Evolutionary conservation across 2,888 invertebrate genomes (phyloP).

Genomic region (Tridacna gigas): DNA sequence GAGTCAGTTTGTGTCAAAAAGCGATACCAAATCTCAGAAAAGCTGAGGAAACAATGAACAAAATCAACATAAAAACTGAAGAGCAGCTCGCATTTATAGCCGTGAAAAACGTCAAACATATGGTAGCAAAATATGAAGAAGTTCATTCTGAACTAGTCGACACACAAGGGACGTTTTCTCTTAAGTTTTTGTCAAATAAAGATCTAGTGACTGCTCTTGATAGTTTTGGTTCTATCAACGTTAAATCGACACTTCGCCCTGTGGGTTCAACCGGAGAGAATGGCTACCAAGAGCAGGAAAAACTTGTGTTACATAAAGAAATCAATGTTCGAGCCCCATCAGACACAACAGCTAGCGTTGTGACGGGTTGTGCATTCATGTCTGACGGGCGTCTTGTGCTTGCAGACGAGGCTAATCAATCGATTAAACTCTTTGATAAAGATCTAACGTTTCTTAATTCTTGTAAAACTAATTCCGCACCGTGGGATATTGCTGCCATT

Average conservation of each 20-base stretch:
- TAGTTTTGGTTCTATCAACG: constrained; percentile 56
- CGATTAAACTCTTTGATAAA: constrained; percentile 38
- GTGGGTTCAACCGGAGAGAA: constrained; percentile 14
- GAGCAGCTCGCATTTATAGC: constrained; percentile 48
- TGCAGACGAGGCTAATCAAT: constrained; percentile 52
- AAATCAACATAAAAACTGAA: constrained; percentile 25
- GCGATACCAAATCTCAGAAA: constrained; percentile 43
- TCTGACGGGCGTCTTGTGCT: constrained; percentile 41
- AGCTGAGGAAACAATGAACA: constrained; percentile 35
- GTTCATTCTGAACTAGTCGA: constrained; percentile 46
- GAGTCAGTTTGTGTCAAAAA: constrained; percentile 46
- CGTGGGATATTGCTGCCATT: constrained; percentile 57
- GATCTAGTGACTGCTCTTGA: constrained; percentile 41
- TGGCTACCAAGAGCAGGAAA: neutral
- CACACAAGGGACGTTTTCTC: constrained; percentile 40
- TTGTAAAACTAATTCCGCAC: constrained; percentile 32
- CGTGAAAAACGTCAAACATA: constrained; percentile 31
- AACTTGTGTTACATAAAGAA: constrained; percentile 40
- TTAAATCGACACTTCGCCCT: constrained; percentile 51
- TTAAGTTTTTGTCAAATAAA: constrained; percentile 50
- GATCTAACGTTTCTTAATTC: constrained; percentile 18
- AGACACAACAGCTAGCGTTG: constrained; percentile 43
- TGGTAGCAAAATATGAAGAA: constrained; percentile 41
- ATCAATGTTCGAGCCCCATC: constrained; percentile 42
- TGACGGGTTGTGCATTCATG: constrained; percentile 52